Conservation (phyloP, 2,888 invertebrate species). For the Netelia fuscicornis region DNA sequence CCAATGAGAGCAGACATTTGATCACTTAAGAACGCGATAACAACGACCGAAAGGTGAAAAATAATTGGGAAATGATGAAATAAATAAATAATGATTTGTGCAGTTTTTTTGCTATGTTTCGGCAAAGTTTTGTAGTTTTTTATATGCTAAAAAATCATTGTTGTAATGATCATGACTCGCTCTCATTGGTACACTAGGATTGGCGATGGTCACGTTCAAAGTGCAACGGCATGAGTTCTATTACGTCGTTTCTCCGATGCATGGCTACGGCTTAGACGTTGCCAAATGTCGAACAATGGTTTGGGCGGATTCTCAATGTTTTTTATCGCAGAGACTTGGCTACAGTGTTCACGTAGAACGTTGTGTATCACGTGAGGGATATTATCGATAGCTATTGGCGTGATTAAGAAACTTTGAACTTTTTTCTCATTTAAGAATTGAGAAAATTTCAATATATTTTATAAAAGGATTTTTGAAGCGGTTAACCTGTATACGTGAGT, state of each 20-base stretch:
- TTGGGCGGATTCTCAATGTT: slow-evolving; percentile 28
- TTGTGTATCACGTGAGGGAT: slow-evolving; percentile 27
- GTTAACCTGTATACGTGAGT: neutral
- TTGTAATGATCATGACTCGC: slow-evolving; percentile 24
- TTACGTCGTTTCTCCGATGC: slow-evolving; percentile 35
- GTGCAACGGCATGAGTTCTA: slow-evolving; percentile 21
- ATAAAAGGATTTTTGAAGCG: neutral
- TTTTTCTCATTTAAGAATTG: neutral
- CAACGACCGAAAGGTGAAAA: neutral
- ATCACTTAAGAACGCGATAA: neutral
- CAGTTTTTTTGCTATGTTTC: neutral
- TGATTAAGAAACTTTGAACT: neutral
- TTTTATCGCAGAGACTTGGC: slow-evolving; percentile 22
- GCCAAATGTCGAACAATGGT: slow-evolving; percentile 15
- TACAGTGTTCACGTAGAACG: slow-evolving; percentile 25
- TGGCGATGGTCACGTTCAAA: slow-evolving; percentile 33
- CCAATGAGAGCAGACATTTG: neutral
- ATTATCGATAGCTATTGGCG: neutral
- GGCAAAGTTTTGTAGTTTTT: neutral
- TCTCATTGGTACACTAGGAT: slow-evolving; percentile 33
- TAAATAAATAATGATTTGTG: slow-evolving; percentile 9
- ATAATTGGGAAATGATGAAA: neutral
- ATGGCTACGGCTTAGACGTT: neutral
- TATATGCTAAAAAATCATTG: slow-evolving; percentile 1
- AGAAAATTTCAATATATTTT: slow-evolving; percentile 30